Percentiles rank a stretch among this genome's conserved stretches.
phyloP scores from a whole-genome alignment of 2,888 invertebrate species.

The Epicampocera succincta region DNA sequence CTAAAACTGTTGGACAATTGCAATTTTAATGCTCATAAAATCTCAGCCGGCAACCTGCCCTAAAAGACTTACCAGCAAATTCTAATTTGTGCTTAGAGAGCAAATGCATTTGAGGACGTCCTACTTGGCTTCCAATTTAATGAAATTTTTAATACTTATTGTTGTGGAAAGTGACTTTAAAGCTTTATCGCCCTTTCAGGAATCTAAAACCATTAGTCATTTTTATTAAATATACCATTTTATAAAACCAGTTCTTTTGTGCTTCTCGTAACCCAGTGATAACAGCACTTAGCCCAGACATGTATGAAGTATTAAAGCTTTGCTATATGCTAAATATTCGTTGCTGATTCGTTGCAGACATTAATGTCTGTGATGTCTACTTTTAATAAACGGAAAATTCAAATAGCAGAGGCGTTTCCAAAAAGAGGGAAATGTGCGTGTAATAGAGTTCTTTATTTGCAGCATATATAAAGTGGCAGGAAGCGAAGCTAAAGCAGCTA shows the following conservation, averaged over 20 bases:
- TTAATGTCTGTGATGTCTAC: conserved; percentile 27
- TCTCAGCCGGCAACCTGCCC: conserved; percentile 24
- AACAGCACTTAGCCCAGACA: conserved; percentile 61
- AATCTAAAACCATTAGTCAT: conserved; percentile 61
- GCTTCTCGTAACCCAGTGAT: conserved; percentile 35
- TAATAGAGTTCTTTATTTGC: too few relatives aligned
- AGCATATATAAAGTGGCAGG: too few relatives aligned
- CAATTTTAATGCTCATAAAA: conserved; percentile 27
- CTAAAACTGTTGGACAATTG: conserved; percentile 55
- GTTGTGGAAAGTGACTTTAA: conserved; percentile 56
- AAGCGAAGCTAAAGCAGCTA: too few relatives aligned
- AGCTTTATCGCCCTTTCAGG: conserved; percentile 53
- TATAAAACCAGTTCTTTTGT: conserved; percentile 13
- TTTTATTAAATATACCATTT: conserved; percentile 50
- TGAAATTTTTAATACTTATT: conserved; percentile 40
- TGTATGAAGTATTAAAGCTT: conserved; percentile 24
- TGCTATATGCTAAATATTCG: conserved; percentile 12
- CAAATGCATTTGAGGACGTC: conserved; percentile 22
- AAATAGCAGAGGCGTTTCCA: background rate
- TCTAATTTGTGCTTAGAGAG: conserved; percentile 38
- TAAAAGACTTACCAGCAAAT: conserved; percentile 22
- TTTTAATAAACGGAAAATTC: conserved; percentile 4
- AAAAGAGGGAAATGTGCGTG: background rate
- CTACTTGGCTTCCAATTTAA: conserved; percentile 38
- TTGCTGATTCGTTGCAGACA: conserved; percentile 16